Evolutionary conservation across 2,888 invertebrate genomes (phyloP), one percentile per base, ranked within the genome.

Genomic region (Crepidodera aurea): DNA sequence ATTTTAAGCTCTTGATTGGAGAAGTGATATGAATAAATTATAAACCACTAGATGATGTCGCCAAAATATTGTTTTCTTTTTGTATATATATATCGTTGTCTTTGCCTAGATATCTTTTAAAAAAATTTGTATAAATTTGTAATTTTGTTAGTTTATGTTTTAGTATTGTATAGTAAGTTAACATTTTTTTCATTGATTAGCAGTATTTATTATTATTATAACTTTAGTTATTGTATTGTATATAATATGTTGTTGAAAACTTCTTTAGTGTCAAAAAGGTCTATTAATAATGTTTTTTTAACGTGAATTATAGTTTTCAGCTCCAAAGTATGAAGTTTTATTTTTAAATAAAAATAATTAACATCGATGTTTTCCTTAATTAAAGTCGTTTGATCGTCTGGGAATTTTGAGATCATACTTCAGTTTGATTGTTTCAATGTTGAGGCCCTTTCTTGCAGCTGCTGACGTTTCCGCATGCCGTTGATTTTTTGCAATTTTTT

Each of bases 261-360:
- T 69, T 63, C 65, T 66, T 68, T 68, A 68, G 68, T 71, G 71
- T 72, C 70, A 72, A 72, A n/a, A n/a, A 72, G 65, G 39, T 60
- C 68, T 71, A 69, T 70, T 66, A 70, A 69, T 66, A 70, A 69
- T 67, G 69, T 69, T 70, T 72, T 71, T 72, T 72, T 71, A 72
- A 70, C 68, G 69, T 71, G 67, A 70, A 71, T 69, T 72, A 72
- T 71, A 72, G 64, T 66, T 66, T 66, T 64, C 66, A 64, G 66
- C 66, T 64, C 61, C 58, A 59, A 39, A 53, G 8, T 4, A 22
- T 22, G 22, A 2, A 2, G 22, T 22, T 22, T 22, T 22, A 22
- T 22, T 22, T 22, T 22, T 6, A 2, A n/a, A n/a, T n/a, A n/a
- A n/a, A n/a, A n/a, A n/a, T n/a, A n/a, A n/a, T n/a, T n/a, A n/a